Percentiles rank a stretch among this genome's conserved stretches.
Evolutionary conservation across 2,113 vertebrate genomes (phyloP).

Genomic region (Lucifuga dentata): DNA sequence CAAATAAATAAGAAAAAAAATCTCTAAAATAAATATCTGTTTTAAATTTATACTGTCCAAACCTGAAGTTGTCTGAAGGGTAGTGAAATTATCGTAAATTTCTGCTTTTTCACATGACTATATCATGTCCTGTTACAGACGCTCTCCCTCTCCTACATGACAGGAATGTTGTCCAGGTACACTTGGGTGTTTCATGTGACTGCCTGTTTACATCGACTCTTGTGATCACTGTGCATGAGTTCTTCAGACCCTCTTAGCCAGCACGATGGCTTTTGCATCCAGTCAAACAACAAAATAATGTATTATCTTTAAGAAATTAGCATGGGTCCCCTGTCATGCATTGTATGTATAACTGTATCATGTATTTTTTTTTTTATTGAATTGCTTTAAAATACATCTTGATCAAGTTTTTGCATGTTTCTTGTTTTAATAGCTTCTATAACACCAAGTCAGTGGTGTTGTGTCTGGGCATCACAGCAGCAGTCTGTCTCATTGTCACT

Average conservation of each 20-base stretch:
- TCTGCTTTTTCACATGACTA: not conserved
- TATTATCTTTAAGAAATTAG: not conserved
- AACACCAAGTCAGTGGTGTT: slow-evolving; percentile 93
- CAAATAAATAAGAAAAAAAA: too few relatives aligned
- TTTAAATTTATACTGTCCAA: slow-evolving; percentile 81
- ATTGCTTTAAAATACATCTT: not conserved
- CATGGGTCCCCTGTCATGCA: not conserved
- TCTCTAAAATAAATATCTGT: too few relatives aligned
- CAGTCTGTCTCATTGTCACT: slow-evolving; percentile 91
- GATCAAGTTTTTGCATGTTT: not conserved
- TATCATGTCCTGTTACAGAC: slow-evolving; percentile 82
- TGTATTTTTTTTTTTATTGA: not conserved
- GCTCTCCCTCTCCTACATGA: slow-evolving; percentile 94
- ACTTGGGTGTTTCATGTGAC: slow-evolving; percentile 6
- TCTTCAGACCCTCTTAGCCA: slow-evolving; percentile 22
- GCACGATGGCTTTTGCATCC: slow-evolving; percentile 32
- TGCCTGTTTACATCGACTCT: not conserved
- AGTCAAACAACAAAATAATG: slow-evolving; percentile 14
- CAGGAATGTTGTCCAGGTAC: slow-evolving; percentile 93
- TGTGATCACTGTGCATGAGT: slow-evolving; percentile 12
- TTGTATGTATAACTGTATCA: not conserved
- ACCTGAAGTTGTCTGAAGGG: not conserved
- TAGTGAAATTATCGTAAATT: not conserved
- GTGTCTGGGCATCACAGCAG: slow-evolving; percentile 91
- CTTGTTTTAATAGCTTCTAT: slow-evolving; percentile 85